phyloP scores from a whole-genome alignment of 2,797 vertebrate genomes.

The Fistularia commersonii region DNA sequence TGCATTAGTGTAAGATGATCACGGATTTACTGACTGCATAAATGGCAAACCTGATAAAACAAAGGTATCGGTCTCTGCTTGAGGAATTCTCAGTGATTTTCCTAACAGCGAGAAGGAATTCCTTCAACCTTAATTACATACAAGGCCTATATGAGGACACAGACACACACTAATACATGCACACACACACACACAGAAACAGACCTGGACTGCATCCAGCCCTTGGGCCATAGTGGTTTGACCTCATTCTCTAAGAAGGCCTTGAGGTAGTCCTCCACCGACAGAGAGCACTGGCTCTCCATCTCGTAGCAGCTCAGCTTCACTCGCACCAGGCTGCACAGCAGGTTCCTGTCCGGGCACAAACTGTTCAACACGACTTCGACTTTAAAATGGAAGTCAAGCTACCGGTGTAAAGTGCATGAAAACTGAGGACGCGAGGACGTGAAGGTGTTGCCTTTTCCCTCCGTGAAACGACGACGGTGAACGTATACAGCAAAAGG shows the following conservation, averaged over 20 bases:
- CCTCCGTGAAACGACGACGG: too few relatives aligned
- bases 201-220: conserved; percentile 99
- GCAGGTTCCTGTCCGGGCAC: conserved; percentile 79
- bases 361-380: conserved; percentile 6
- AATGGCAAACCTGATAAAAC: too few relatives aligned
- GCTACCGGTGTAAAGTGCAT: neutral
- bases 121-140: neutral
- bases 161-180: neutral
- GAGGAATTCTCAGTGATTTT: too few relatives aligned
- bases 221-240: conserved; percentile 96
- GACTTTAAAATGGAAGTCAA: neutral
- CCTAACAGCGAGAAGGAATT: too few relatives aligned
- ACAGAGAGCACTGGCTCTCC: conserved; percentile 91
- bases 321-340: conserved; percentile 94
- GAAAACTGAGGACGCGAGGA: too few relatives aligned
- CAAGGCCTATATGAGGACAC: neutral
- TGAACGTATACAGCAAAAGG: too few relatives aligned
- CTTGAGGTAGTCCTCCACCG: conserved; percentile 95
- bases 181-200: conserved; percentile 11
- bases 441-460: too few relatives aligned
- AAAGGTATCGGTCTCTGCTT: too few relatives aligned
- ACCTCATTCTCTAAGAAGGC: conserved; percentile 93
- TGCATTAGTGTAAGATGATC: too few relatives aligned
- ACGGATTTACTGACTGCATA: too few relatives aligned
- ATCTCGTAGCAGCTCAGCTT: conserved; percentile 96